A percentile compares a stretch with the other conserved stretches of the same genome.
phyloP scores from a whole-genome alignment of 2,797 vertebrate species.

The Geotrypetes seraphini region DNA sequence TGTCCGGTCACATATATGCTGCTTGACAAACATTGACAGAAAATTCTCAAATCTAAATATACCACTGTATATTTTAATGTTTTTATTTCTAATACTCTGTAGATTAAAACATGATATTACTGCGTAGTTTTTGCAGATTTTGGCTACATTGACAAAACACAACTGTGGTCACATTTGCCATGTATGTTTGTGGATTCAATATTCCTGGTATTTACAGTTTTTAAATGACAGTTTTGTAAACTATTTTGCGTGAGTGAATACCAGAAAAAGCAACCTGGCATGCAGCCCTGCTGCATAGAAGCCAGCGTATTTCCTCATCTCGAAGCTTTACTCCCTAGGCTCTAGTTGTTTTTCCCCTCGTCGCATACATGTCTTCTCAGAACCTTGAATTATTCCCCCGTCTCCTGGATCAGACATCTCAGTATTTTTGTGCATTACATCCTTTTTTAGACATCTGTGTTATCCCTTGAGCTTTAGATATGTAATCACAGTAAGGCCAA shows the following conservation, averaged over 20 bases:
- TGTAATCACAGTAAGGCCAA: background rate
- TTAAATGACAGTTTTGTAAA: no score
- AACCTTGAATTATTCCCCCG: conserved; percentile 18
- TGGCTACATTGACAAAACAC: no score
- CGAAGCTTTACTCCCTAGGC: conserved; percentile 20
- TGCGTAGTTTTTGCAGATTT: no score
- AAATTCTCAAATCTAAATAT: no score
- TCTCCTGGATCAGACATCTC: conserved; percentile 17
- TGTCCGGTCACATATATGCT: no score
- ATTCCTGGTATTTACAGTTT: no score
- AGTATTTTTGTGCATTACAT: conserved; percentile 7
- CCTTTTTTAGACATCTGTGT: conserved; percentile 2
- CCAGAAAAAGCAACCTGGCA: conserved; percentile 36
- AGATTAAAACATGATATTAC: no score
- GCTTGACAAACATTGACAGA: no score
- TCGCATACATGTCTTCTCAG: conserved; percentile 31
- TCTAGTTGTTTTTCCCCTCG: conserved; percentile 16
- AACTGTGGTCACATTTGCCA: no score
- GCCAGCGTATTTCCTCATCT: conserved; percentile 21
- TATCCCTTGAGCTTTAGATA: conserved; percentile 21
- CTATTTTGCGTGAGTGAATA: conserved; percentile 34
- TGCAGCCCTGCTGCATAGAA: conserved; percentile 16
- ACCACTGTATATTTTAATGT: no score
- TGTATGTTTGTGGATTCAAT: no score
- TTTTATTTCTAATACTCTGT: no score